A percentile compares a stretch with the other conserved stretches of the same genome.
Conservation (phyloP, 1,140 invertebrate species). For the Sweltsa coloradensis region DNA sequence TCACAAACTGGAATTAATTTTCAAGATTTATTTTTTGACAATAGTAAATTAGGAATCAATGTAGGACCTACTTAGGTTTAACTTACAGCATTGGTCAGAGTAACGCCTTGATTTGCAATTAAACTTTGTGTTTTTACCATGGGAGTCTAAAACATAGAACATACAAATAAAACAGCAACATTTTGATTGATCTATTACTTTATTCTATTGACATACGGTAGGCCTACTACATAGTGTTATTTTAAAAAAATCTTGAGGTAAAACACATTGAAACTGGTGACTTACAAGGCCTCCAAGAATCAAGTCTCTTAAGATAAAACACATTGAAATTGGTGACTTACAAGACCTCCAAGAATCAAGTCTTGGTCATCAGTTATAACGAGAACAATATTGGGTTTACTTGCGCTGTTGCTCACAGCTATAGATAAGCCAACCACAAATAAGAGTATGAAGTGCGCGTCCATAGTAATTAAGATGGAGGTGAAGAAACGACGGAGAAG, state of each 20-base stretch:
- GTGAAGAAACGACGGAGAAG: not conserved
- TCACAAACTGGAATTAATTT: conserved; percentile 45
- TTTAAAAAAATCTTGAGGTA: not conserved
- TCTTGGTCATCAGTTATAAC: conserved; percentile 83
- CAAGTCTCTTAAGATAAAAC: conserved; percentile 14
- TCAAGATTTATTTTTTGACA: not conserved
- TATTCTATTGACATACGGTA: conserved; percentile 13
- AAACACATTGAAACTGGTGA: not conserved
- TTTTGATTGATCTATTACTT: conserved; percentile 18
- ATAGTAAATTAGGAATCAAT: conserved; percentile 3
- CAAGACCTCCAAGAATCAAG: conserved; percentile 57
- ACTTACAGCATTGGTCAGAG: conserved; percentile 62
- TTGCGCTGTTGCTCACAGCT: not conserved
- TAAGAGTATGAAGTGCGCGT: not conserved
- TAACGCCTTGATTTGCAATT: conserved; percentile 47
- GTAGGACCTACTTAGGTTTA: too few relatives aligned
- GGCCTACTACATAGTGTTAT: not conserved
- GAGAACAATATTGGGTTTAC: conserved; percentile 72
- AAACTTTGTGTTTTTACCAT: conserved; percentile 47
- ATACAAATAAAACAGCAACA: conserved; percentile 25
- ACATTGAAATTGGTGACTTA: conserved; percentile 34
- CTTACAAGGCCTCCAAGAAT: conserved; percentile 1
- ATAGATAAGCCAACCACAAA: not conserved
- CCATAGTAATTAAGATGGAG: not conserved
- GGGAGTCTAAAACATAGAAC: conserved; percentile 41